These are phyloP conservation scores for Brachynemurus nebulosus DNA, from an alignment of 2,888 invertebrate genomes.

Conservation along the genomic window DNA sequence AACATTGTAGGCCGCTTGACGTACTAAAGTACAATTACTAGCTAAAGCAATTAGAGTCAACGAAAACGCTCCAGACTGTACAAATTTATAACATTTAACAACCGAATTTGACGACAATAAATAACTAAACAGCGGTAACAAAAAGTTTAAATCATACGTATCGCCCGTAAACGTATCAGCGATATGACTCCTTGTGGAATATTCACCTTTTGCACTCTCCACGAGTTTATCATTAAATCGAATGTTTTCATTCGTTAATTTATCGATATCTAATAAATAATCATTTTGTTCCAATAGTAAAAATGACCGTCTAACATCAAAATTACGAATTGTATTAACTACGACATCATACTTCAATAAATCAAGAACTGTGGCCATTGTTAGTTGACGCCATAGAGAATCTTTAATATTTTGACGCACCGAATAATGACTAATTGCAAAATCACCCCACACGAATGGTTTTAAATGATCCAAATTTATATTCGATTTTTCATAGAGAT, in stretches of 20 bases:
- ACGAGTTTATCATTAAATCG: conserved; percentile 16
- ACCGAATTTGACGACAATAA: conserved; percentile 60
- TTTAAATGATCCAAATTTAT: conserved; percentile 48
- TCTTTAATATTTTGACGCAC: conserved; percentile 42
- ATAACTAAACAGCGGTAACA: conserved; percentile 62
- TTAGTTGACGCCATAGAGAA: conserved; percentile 55
- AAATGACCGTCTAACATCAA: conserved; percentile 49
- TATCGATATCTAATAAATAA: conserved; percentile 5
- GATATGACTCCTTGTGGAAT: neutral
- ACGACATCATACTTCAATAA: conserved; percentile 51
- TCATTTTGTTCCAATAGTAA: conserved; percentile 30
- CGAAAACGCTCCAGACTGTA: conserved; percentile 54
- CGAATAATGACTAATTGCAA: conserved; percentile 65
- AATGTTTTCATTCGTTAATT: neutral
- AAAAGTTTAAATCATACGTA: conserved; percentile 71
- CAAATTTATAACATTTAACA: conserved; percentile 55
- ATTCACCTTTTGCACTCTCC: neutral
- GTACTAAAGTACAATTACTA: conserved; percentile 47
- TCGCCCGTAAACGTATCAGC: neutral
- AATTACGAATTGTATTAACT: conserved; percentile 51
- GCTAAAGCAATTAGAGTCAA: conserved; percentile 56
- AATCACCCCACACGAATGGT: conserved; percentile 74
- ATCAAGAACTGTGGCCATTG: conserved; percentile 56
- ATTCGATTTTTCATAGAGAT: conserved; percentile 53
- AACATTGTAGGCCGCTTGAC: conserved; percentile 59